Base-by-base conservation (phyloP, 2,888 invertebrate species). In the Parochlus steinenii region DNA sequence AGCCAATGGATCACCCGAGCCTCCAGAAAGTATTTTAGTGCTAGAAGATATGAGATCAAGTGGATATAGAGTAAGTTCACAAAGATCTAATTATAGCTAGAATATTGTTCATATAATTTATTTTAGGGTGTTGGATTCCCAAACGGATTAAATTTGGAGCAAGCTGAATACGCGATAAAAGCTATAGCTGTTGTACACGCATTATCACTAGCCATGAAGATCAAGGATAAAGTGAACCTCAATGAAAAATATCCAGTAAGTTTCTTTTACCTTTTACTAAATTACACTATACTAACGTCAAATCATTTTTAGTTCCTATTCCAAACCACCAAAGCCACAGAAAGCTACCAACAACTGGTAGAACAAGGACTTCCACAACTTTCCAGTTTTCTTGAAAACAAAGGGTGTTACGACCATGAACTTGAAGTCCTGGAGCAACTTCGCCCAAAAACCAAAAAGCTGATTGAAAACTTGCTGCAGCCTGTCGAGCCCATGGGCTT, bases 341-440 rank as follows among this genome's bases (percentile, higher is more conserved):
- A 80, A 44, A 80, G 80, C 4, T 82, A 81, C 49, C 74, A 81
- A 42, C 76, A 80, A 39, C 62, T 82, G 17, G 76, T 82, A 4
- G 73, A 80, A 48, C 64, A 80, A 39, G 81, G 81, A 2, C 57
- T 82, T 14, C 81, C 81, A 1, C 80, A 80, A 48, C 62, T 81
- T 16, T 71, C 76, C 41, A 67, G 70, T 37, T 82, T 82, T 50
- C 56, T 82, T 29, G 68, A 75, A 44, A 66, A 69, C 29, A 64
- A 72, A 31, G 64, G 70, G 0, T 77, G 77, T 17, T 63, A 75
- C 40, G 66, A 67, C 27, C 63, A 65, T 27, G 71, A 65, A 48
- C 54, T 72, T 7, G 65, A 70, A 17, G 68, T 74, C 3, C 56
- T 81, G 5, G 55, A 67, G 38, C 54, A 61, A 2, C 55, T 72